Evolutionary conservation across 2,113 vertebrate species (phyloP).

Genomic region (Isurus oxyrinchus): DNA sequence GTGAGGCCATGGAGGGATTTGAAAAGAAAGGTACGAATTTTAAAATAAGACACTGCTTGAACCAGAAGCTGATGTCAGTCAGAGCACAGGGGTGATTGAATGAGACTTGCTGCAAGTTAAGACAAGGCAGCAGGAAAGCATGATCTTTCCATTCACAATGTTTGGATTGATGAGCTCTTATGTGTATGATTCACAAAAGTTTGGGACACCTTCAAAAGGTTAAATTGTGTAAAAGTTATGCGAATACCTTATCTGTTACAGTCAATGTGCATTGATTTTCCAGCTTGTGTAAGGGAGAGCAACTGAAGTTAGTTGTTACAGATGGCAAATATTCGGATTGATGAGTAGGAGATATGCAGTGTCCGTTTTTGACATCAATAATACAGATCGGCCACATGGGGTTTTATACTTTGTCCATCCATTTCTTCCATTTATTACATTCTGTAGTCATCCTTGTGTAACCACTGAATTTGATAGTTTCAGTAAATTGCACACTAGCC

Average conservation of each 20-base stretch:
- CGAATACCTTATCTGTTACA: background rate
- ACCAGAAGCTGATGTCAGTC: too few species aligned
- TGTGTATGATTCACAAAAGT: background rate
- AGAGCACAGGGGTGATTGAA: too few species aligned
- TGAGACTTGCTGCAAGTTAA: too few species aligned
- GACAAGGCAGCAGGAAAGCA: background rate
- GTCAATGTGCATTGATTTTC: background rate
- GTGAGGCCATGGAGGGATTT: too few species aligned
- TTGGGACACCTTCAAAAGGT: background rate
- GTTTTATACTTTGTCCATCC: background rate
- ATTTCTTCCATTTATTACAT: background rate
- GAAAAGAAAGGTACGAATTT: too few species aligned
- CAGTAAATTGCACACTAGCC: background rate
- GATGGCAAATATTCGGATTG: slow-evolving; percentile 6
- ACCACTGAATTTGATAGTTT: background rate
- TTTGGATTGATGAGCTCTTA: background rate
- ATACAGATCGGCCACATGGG: background rate
- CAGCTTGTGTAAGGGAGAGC: background rate
- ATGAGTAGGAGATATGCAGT: background rate
- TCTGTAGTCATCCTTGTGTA: background rate
- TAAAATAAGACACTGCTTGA: too few species aligned
- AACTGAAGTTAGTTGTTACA: background rate
- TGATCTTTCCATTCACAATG: background rate
- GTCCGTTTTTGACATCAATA: background rate
- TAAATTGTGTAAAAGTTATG: background rate